These are phyloP conservation scores for Synergus gifuensis DNA, from an alignment of 2,888 invertebrate genomes.

Conservation along the genomic window DNA sequence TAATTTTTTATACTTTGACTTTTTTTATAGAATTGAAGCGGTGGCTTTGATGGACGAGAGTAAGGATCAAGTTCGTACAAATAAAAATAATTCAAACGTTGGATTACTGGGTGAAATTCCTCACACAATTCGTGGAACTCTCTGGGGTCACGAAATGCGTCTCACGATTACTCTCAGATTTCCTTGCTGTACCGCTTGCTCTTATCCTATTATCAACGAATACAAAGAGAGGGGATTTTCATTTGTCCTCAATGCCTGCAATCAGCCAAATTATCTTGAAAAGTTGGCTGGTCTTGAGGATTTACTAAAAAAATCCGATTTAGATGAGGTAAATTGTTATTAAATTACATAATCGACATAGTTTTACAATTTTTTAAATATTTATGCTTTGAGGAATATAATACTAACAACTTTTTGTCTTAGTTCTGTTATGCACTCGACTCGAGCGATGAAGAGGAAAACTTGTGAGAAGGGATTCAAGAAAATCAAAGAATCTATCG, in stretches of 20 bases:
- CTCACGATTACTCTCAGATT: constrained; percentile 92
- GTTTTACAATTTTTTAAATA: constrained; percentile 5
- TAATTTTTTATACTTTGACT: neutral
- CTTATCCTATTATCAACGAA: constrained; percentile 78
- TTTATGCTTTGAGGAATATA: neutral
- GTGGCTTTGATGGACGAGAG: constrained; percentile 78
- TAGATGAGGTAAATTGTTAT: constrained; percentile 70
- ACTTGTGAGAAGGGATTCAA: constrained; percentile 69
- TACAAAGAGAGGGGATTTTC: constrained; percentile 77
- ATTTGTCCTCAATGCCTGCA: constrained; percentile 81
- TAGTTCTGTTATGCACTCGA: constrained; percentile 73
- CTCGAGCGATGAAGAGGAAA: constrained; percentile 66
- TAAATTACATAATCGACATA: neutral
- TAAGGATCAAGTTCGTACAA: constrained; percentile 73
- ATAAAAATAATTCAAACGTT: constrained; percentile 75
- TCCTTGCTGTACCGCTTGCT: constrained; percentile 96
- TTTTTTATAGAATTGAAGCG: constrained; percentile 66
- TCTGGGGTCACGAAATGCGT: constrained; percentile 89
- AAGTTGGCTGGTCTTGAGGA: constrained; percentile 81
- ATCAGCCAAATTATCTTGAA: constrained; percentile 82
- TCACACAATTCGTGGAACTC: constrained; percentile 95
- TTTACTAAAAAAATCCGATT: constrained; percentile 70
- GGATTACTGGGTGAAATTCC: constrained; percentile 91
- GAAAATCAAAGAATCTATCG: neutral
- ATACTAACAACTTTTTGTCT: constrained; percentile 51